Percentiles rank a stretch among this genome's conserved stretches.
These are phyloP conservation scores for Ochotona curzoniae DNA, from an alignment of 2,113 vertebrate genomes.

Conservation along the genomic window DNA sequence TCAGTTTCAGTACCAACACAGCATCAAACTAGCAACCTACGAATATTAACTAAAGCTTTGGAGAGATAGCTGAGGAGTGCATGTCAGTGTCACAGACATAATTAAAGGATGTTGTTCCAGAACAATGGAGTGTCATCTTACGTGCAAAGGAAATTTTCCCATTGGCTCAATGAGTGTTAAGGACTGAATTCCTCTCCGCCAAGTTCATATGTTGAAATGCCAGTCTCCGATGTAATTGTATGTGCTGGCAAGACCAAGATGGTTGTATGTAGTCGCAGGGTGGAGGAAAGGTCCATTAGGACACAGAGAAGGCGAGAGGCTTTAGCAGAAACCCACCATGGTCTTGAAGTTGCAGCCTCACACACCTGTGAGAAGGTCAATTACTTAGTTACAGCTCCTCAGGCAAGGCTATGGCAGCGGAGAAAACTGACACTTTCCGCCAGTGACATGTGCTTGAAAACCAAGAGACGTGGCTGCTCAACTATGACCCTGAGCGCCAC, in stretches of 20 bases:
- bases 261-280: neutral
- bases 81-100: conserved; percentile 81
- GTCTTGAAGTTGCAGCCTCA: neutral
- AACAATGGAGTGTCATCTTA: conserved; percentile 71
- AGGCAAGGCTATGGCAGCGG: too few relatives aligned
- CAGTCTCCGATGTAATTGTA: neutral
- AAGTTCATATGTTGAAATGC: neutral
- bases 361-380: neutral
- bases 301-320: neutral
- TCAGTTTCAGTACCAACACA: conserved; percentile 76
- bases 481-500: neutral
- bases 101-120: conserved; percentile 86
- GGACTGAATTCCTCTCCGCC: neutral
- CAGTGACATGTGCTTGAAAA: conserved; percentile 16
- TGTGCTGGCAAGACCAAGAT: neutral
- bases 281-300: neutral
- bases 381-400: neutral
- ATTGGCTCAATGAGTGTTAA: neutral
- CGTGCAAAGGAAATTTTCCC: conserved; percentile 61
- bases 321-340: neutral
- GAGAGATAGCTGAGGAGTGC: conserved; percentile 81
- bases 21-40: conserved; percentile 68
- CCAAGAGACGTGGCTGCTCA: conserved; percentile 18
- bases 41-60: conserved; percentile 85
- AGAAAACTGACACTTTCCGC: neutral